Conservation (phyloP, 2,797 vertebrate species). For the Eleutherodactylus coqui region DNA sequence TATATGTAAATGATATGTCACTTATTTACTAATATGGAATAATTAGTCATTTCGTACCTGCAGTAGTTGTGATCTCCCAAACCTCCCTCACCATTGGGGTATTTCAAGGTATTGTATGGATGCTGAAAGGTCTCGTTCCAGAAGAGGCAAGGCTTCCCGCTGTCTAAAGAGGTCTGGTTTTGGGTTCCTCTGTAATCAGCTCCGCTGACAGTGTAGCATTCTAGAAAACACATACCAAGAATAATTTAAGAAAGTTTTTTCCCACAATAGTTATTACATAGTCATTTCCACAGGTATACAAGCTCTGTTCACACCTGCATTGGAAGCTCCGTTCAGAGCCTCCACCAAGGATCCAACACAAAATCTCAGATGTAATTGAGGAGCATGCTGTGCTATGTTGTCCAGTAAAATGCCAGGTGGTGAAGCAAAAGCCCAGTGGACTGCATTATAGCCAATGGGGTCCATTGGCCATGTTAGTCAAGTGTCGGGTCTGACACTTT, state of each 20-base stretch:
- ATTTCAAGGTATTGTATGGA: slow-evolving; percentile 94
- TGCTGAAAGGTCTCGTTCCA: slow-evolving; percentile 98
- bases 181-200: slow-evolving; percentile 93
- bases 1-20: background rate
- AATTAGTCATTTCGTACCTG: slow-evolving; percentile 80
- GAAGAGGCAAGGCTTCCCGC: slow-evolving; percentile 92
- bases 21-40: background rate
- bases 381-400: no score
- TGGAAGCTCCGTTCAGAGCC: no score
- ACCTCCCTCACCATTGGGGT: slow-evolving; percentile 94
- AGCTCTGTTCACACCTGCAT: no score
- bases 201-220: slow-evolving; percentile 95
- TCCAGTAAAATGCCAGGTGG: no score
- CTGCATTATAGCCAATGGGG: no score
- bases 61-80: slow-evolving; percentile 95
- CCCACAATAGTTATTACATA: background rate
- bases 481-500: no score
- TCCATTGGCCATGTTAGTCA: no score
- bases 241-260: background rate
- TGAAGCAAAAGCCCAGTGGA: no score
- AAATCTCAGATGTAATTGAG: background rate
- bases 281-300: no score
- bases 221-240: slow-evolving; percentile 74
- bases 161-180: slow-evolving; percentile 88
- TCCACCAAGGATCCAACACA: background rate